Evolutionary conservation across 2,797 vertebrate genomes (phyloP).

Genomic region (Scyliorhinus canicula): DNA sequence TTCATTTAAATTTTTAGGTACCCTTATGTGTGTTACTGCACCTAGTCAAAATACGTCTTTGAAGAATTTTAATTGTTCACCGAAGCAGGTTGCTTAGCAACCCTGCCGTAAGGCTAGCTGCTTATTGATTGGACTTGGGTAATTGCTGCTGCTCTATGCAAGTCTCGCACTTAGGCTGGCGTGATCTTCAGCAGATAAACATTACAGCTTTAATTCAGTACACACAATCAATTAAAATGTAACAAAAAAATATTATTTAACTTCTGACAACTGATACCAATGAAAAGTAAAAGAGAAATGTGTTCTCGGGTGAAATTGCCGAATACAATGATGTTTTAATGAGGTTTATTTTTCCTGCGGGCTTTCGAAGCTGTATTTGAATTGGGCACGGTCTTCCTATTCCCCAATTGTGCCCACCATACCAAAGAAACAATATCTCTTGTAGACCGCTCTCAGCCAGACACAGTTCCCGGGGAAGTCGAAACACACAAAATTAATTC

Average conservation of each 20-base stretch:
- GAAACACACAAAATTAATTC: not conserved
- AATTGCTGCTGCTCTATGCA: not conserved
- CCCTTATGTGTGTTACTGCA: not conserved
- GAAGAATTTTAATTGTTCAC: conserved; percentile 4
- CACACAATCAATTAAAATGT: not conserved
- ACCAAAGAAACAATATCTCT: not conserved
- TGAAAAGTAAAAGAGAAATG: not conserved
- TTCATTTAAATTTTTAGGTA: not conserved
- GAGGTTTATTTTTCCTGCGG: not conserved
- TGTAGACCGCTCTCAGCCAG: not conserved
- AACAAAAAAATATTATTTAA: not conserved
- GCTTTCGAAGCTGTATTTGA: not conserved
- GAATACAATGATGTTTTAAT: not conserved
- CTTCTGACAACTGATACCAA: not conserved
- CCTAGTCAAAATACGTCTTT: not conserved
- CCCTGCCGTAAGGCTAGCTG: not conserved
- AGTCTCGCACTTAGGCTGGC: not conserved
- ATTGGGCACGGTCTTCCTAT: not conserved
- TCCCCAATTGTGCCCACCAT: not conserved
- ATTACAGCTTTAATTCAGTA: not conserved
- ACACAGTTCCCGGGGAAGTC: not conserved
- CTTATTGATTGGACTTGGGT: not conserved
- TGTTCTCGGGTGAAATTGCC: not conserved
- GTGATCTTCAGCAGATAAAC: not conserved
- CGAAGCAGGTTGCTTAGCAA: not conserved